These are phyloP conservation scores for Agrochola circellaris DNA, from an alignment of 2,888 invertebrate species.

Conservation along the genomic window DNA sequence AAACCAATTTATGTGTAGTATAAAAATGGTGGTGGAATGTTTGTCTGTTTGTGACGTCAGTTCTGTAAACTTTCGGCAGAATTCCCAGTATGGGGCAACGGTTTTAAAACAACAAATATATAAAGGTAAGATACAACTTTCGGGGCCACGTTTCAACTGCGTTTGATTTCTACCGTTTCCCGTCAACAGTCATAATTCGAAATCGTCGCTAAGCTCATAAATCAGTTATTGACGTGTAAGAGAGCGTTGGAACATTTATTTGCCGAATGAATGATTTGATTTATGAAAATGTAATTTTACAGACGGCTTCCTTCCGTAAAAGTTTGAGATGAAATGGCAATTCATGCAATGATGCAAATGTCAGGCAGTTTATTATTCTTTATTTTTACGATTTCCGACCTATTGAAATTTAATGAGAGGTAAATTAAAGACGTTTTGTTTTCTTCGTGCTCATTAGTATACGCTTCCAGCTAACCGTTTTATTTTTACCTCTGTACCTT, in stretches of 20 bases:
- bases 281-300: constrained; percentile 61
- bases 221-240: constrained; percentile 66
- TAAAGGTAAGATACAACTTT: background rate
- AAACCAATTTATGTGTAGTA: constrained; percentile 43
- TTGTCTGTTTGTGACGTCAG: constrained; percentile 44
- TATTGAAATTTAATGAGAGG: constrained; percentile 1
- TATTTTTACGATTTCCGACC: constrained; percentile 2
- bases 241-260: constrained; percentile 64
- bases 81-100: constrained; percentile 45
- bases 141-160: constrained; percentile 31
- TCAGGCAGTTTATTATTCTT: constrained; percentile 5
- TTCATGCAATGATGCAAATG: constrained; percentile 38
- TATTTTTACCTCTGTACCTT: background rate
- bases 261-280: constrained; percentile 54
- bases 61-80: constrained; percentile 42
- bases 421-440: constrained; percentile 4
- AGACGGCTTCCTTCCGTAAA: constrained; percentile 46
- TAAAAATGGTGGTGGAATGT: constrained; percentile 45
- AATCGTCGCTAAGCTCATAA: constrained; percentile 59
- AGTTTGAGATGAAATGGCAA: constrained; percentile 39
- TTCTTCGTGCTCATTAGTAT: background rate
- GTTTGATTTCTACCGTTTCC: constrained; percentile 47
- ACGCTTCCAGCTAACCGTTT: background rate
- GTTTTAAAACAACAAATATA: constrained; percentile 27
- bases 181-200: constrained; percentile 50